Percentiles rank a stretch among this genome's conserved stretches.
These are phyloP conservation scores for Morus bassanus DNA, from an alignment of 2,797 vertebrate genomes.

Conservation along the genomic window DNA sequence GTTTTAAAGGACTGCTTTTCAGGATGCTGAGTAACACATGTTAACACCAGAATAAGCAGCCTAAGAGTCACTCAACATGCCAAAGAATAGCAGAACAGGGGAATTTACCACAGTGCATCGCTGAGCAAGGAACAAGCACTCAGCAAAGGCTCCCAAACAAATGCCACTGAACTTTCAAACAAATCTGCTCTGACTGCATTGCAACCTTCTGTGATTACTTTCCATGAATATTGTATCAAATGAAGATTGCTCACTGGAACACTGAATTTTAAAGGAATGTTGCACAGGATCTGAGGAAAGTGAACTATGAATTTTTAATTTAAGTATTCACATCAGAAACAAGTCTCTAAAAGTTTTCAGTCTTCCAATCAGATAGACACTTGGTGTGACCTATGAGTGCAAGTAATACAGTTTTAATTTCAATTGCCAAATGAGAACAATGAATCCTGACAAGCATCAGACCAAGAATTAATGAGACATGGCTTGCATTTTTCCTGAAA, in stretches of 20 bases:
- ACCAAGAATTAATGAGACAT: neutral
- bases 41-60: neutral
- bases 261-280: conserved; percentile 46
- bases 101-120: neutral
- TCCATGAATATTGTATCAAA: conserved; percentile 53
- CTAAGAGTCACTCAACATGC: neutral
- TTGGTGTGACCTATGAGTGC: neutral
- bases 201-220: conserved; percentile 40
- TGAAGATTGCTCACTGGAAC: conserved; percentile 33
- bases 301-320: conserved; percentile 55
- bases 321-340: neutral
- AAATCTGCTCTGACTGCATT: conserved; percentile 35
- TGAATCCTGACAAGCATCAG: neutral
- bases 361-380: neutral
- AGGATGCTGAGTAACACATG: neutral
- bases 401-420: neutral
- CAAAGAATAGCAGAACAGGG: neutral
- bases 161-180: conserved; percentile 42
- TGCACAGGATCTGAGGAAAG: conserved; percentile 15
- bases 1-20: neutral
- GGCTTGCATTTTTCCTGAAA: neutral
- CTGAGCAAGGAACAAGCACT: neutral
- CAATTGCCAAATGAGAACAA: neutral
- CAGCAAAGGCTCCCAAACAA: conserved; percentile 37
- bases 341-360: neutral